Evolutionary conservation across 1,140 invertebrate species (phyloP).

Genomic region (Megalopta genalis): DNA sequence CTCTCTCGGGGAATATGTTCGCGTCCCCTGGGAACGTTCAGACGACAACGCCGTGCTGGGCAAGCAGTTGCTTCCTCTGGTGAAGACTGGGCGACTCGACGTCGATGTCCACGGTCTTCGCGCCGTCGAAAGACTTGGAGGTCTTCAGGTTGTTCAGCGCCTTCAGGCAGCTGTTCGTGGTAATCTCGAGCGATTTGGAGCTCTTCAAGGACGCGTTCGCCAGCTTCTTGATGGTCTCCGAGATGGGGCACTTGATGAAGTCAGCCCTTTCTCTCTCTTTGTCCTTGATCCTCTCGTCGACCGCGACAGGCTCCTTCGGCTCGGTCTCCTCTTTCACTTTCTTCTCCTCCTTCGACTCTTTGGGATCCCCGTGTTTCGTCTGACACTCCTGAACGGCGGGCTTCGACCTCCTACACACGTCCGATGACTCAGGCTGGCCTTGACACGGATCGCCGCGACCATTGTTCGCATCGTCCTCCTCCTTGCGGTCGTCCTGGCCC

Average conservation of each 20-base stretch:
- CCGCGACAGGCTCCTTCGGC: conserved; percentile 44
- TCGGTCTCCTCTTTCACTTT: conserved; percentile 40
- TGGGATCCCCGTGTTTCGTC: conserved; percentile 39
- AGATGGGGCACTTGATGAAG: conserved; percentile 77
- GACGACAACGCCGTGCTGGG: conserved; percentile 77
- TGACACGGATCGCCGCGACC: background rate
- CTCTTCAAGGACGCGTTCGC: conserved; percentile 75
- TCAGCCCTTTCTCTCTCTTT: conserved; percentile 70
- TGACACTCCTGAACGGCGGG: background rate
- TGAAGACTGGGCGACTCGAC: conserved; percentile 76
- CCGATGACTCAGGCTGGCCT: background rate
- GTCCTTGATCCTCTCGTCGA: conserved; percentile 64
- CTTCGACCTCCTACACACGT: conserved; percentile 6
- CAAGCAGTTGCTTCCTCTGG: conserved; percentile 76
- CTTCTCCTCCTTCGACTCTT: conserved; percentile 41
- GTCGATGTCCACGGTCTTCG: conserved; percentile 60
- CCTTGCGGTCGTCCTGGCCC: conserved; percentile 65
- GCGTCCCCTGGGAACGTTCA: conserved; percentile 45
- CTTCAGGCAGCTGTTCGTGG: conserved; percentile 70
- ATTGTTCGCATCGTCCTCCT: conserved; percentile 41
- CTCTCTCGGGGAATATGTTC: background rate
- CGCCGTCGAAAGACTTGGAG: conserved; percentile 69
- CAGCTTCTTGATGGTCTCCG: conserved; percentile 77
- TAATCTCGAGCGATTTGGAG: conserved; percentile 74
- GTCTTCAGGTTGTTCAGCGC: conserved; percentile 70